Base-by-base conservation (phyloP, 2,888 invertebrate species). In the Tetramorium bicarinatum region DNA sequence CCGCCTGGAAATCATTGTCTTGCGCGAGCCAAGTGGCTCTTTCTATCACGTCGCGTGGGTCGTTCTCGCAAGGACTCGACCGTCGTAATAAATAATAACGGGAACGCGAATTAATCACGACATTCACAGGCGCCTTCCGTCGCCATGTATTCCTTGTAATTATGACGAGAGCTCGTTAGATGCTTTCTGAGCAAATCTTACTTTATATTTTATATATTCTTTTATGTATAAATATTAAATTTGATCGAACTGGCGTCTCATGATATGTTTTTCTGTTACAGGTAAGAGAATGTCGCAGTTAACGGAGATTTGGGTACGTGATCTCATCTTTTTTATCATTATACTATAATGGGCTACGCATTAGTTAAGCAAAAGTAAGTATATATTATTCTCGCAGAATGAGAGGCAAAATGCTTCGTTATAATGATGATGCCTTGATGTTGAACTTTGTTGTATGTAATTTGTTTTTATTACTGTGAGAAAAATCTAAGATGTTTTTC, bases 1-100 rank as follows among this genome's bases (percentile, higher is more conserved):
- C 49, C 71, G 47, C 83, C 72, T 79, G 61, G 85, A 86, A 86
- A 86, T 89, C 85, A 76, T 87, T 75, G 74, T 88, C 76, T 84
- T 75, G 59, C 71, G 66, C 71, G 41, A 44, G 64, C 47, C 61
- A 64, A 54, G 64, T 56, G n/a, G 61, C 62, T 81, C 81, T 83
- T 72, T 84, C 76, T 56, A 77, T 54, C 66, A 71, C n/a, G 83
- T 86, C 76, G 87, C 87, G 89, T 89, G 79, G 84, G 86, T 71
- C 82, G 85, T 38, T 77, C 59, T 75, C 38, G 77, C 79, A 75
- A 85, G 59, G 71, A 56, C 86, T 79, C 74, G 54, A 11, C 61
- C 61, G 54, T 44, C 54, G 76, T 82, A 84, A 80, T 77, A 82
- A 77, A 85, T 89, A 86, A 88, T 88, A 87, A 88, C 82, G 80